Conservation (phyloP, 2,797 vertebrate species). For the Malacoraja senta region DNA sequence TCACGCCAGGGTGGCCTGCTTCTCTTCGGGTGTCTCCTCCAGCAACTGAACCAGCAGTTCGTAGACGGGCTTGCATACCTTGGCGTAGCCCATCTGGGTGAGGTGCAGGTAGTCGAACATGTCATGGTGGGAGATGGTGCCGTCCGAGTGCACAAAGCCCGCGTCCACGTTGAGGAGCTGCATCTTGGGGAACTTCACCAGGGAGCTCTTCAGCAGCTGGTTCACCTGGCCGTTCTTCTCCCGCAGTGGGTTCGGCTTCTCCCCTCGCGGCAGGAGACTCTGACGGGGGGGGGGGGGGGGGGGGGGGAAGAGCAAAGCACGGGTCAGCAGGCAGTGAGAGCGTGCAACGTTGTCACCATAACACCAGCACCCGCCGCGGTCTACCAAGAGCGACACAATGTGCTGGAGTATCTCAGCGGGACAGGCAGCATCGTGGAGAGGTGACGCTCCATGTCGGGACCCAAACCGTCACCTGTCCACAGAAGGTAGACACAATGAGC, state of each 20-base stretch:
- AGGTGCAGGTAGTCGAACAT: constrained; percentile 99
- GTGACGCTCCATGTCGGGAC: no score
- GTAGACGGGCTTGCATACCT: constrained; percentile 79
- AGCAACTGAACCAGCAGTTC: constrained; percentile 94
- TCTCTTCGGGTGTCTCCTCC: constrained; percentile 90
- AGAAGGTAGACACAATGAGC: no score
- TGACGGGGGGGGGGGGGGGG: constrained; percentile 52
- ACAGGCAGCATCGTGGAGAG: no score
- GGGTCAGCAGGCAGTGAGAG: not conserved
- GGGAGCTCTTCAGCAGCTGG: constrained; percentile 66
- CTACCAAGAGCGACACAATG: no score
- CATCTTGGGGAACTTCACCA: constrained; percentile 72
- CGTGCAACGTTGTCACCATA: no score
- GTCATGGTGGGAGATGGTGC: constrained; percentile 80
- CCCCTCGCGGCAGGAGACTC: constrained; percentile 88
- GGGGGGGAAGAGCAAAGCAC: not conserved
- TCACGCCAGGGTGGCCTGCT: constrained; percentile 63
- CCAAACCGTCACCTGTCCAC: no score
- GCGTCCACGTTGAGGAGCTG: constrained; percentile 77
- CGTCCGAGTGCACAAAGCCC: constrained; percentile 84
- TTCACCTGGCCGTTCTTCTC: constrained; percentile 87
- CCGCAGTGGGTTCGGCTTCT: constrained; percentile 83
- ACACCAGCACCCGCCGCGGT: no score
- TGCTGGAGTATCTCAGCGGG: no score
- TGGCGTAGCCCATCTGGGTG: constrained; percentile 75